Evolutionary conservation across 64 coral and sea anemone genomes (phyloP).

Genomic region (Porites australiensis): DNA sequence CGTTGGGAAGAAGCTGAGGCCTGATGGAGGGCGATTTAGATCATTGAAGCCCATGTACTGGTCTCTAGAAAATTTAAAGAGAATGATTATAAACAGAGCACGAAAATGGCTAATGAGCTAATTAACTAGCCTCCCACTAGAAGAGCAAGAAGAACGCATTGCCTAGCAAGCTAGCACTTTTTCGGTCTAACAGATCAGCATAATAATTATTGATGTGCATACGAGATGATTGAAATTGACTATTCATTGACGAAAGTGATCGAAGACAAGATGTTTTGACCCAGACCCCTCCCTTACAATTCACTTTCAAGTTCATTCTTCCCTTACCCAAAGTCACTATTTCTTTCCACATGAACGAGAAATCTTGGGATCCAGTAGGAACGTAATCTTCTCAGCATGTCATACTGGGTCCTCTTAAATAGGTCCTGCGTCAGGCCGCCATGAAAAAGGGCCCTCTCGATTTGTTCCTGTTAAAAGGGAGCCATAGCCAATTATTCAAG

Average conservation of each 20-base stretch:
- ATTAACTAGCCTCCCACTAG: too few species aligned
- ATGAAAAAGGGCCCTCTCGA: constrained; percentile 84
- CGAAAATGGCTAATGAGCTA: too few species aligned
- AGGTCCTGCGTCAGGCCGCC: constrained; percentile 92
- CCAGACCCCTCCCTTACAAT: too few species aligned
- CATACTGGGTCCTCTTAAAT: constrained; percentile 96
- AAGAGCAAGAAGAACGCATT: too few species aligned
- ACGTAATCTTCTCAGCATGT: constrained; percentile 86
- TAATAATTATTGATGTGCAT: too few species aligned
- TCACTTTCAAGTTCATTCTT: not conserved
- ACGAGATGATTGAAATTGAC: too few species aligned
- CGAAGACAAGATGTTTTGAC: too few species aligned
- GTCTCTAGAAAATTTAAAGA: constrained; percentile 26
- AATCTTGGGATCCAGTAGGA: constrained; percentile 99
- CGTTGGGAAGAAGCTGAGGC: constrained; percentile 88
- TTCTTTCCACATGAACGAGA: constrained; percentile 92
- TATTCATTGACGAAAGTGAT: too few species aligned
- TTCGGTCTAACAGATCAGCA: too few species aligned
- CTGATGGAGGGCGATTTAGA: constrained; percentile 63
- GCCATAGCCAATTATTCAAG: too few species aligned
- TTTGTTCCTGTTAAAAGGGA: constrained; percentile 72
- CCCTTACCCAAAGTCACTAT: constrained; percentile 80
- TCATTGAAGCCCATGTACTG: constrained; percentile 37
- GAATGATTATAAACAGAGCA: not conserved
- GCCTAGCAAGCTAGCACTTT: too few species aligned